Conservation (phyloP, 2,888 invertebrate species). For the Agrochola circellaris region DNA sequence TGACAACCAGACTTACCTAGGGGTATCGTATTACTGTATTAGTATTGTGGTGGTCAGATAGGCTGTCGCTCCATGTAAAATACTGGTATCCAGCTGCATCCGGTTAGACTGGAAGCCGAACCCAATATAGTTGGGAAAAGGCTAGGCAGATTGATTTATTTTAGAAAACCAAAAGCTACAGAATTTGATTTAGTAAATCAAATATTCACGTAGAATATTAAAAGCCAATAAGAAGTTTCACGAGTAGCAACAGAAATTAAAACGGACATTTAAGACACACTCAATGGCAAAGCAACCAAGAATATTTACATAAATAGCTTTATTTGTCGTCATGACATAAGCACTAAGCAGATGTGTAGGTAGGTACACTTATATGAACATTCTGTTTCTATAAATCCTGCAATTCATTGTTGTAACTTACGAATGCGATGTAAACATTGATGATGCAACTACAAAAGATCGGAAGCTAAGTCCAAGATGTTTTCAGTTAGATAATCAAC, state of each 20-base stretch:
- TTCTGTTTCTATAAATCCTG: constrained; percentile 4
- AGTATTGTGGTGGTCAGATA: no score
- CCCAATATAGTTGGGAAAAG: no score
- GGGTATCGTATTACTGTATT: no score
- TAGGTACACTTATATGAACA: constrained; percentile 15
- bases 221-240: neutral
- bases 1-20: no score
- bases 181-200: neutral
- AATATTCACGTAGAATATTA: neutral
- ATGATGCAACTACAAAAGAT: constrained; percentile 45
- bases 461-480: constrained; percentile 45
- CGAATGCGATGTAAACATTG: constrained; percentile 47
- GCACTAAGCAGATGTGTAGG: constrained; percentile 1
- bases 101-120: no score
- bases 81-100: no score
- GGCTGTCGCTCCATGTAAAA: no score
- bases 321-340: constrained; percentile 41
- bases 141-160: no score
- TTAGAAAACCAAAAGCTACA: neutral
- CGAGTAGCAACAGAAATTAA: neutral
- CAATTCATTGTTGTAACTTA: constrained; percentile 26
- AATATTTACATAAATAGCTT: neutral
- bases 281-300: neutral
- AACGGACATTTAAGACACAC: neutral
- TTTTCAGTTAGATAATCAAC: constrained; percentile 54